phyloP scores from a whole-genome alignment of 1,140 invertebrate genomes.

The Trachelipus rathkii region DNA sequence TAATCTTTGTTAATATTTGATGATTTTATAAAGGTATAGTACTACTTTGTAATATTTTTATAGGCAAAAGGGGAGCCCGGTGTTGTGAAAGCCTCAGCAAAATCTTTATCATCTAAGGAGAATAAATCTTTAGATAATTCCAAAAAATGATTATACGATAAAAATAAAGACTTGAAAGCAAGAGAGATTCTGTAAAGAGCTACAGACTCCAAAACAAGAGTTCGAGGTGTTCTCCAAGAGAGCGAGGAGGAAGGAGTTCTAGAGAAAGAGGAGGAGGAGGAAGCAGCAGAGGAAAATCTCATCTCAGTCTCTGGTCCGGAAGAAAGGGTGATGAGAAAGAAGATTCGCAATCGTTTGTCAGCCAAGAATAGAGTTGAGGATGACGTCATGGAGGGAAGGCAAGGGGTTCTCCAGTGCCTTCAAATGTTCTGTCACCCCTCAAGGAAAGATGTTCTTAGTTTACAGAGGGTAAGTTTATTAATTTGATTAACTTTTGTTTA shows the following conservation, averaged over 20 bases:
- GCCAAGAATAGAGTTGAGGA: not conserved
- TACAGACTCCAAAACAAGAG: not conserved
- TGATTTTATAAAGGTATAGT: no score
- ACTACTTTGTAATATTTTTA: not conserved
- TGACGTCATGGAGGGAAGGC: not conserved
- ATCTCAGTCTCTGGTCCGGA: no score
- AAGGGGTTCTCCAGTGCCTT: not conserved
- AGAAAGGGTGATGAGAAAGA: no score
- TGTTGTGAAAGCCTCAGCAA: not conserved
- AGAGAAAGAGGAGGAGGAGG: not conserved
- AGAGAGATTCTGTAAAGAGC: no score
- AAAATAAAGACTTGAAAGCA: no score
- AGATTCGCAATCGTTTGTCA: no score
- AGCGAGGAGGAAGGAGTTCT: not conserved
- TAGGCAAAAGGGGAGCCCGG: not conserved
- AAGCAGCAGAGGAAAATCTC: no score
- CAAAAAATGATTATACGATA: not conserved
- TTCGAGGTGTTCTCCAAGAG: no score
- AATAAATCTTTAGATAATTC: not conserved
- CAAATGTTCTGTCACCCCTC: not conserved
- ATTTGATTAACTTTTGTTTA: slow-evolving; percentile 49
- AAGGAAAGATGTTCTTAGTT: slow-evolving; percentile 16
- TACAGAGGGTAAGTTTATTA: slow-evolving; percentile 30
- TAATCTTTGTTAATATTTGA: no score
- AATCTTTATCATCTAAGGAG: not conserved